A percentile compares a stretch with the other conserved stretches of the same genome.
Conservation (phyloP, 2,113 vertebrate genomes). For the Toxotes chatareus region DNA sequence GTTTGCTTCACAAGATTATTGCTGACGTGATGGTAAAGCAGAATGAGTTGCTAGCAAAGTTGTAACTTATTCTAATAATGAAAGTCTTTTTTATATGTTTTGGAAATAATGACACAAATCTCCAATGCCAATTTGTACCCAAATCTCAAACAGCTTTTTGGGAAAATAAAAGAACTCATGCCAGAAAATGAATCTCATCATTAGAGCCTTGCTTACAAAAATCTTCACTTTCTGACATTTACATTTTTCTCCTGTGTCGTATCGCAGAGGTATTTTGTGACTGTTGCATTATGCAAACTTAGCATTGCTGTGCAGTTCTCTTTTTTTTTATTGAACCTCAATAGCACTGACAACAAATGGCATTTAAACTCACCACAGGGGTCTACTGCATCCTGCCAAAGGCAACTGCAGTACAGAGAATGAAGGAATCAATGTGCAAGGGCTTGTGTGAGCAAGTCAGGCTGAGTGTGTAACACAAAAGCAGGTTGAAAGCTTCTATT, state of each 20-base stretch:
- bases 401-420: constrained; percentile 19
- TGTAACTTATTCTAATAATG: background rate
- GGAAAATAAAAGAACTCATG: background rate
- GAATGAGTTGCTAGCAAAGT: background rate
- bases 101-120: background rate
- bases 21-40: background rate
- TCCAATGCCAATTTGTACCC: background rate
- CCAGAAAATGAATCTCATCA: constrained; percentile 9
- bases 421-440: constrained; percentile 15
- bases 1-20: background rate
- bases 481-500: constrained; percentile 14
- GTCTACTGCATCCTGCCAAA: constrained; percentile 47
- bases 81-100: background rate
- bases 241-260: constrained; percentile 31
- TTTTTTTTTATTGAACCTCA: constrained; percentile 28
- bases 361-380: constrained; percentile 70
- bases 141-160: constrained; percentile 3
- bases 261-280: constrained; percentile 27
- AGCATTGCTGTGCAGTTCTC: constrained; percentile 37
- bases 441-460: constrained; percentile 21
- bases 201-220: constrained; percentile 15
- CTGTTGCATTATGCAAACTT: constrained; percentile 51
- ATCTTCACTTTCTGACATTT: constrained; percentile 41
- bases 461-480: constrained; percentile 1
- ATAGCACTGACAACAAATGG: constrained; percentile 53